A percentile compares a stretch with the other conserved stretches of the same genome.
These are phyloP conservation scores for Caenorhabditis elegans DNA, from an alignment of 1,140 invertebrate genomes.

Conservation along the genomic window DNA sequence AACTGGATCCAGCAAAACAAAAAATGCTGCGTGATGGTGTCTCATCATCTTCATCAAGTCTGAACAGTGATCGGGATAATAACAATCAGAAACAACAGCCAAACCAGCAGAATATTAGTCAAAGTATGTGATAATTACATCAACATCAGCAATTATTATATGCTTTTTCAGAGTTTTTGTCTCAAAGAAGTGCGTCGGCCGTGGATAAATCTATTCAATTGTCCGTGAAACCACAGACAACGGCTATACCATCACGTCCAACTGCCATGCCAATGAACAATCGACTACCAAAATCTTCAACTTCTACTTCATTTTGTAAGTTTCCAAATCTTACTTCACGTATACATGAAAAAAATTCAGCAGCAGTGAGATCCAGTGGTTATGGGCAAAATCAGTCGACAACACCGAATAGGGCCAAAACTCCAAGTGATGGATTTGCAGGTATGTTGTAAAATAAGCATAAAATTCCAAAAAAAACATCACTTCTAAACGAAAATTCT, in stretches of 20 bases:
- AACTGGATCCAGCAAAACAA: conserved; percentile 12
- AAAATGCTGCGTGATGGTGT: conserved; percentile 16
- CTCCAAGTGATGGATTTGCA: neutral
- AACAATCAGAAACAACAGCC: neutral
- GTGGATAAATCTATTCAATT: neutral
- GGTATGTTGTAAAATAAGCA: neutral
- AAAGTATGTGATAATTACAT: neutral
- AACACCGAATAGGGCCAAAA: neutral
- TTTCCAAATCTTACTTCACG: neutral
- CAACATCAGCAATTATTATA: neutral
- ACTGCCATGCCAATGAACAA: neutral
- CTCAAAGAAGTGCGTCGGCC: neutral
- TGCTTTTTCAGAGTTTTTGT: too few relatives aligned
- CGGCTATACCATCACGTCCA: neutral
- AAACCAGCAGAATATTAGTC: neutral
- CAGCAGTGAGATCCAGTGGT: neutral
- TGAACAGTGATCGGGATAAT: neutral
- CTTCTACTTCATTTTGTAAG: neutral
- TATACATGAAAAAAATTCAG: neutral
- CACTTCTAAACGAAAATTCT: too few relatives aligned
- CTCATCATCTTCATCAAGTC: neutral
- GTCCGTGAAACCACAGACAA: neutral
- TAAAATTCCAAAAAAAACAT: too few relatives aligned
- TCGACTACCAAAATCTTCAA: conserved; percentile 5
- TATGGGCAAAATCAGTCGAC: neutral